phyloP scores from a whole-genome alignment of 2,113 vertebrate genomes.

The Morone saxatilis region DNA sequence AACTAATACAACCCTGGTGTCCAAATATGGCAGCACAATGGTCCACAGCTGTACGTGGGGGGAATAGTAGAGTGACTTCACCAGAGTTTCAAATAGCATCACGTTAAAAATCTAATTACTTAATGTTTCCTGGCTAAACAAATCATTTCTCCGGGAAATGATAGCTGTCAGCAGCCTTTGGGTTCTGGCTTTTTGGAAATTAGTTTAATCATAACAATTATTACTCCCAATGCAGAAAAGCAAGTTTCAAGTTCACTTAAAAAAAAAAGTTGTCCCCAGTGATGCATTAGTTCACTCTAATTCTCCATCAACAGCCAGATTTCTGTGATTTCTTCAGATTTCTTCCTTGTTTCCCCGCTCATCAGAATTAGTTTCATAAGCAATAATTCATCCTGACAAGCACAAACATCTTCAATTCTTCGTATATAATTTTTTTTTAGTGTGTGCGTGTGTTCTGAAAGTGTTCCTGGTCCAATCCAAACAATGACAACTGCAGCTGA shows the following conservation, averaged over 20 bases:
- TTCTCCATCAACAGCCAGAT: background rate
- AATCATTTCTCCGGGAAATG: conserved; percentile 32
- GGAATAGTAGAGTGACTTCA: conserved; percentile 31
- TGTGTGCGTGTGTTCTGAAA: background rate
- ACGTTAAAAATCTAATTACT: background rate
- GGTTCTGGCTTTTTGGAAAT: background rate
- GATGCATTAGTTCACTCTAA: background rate
- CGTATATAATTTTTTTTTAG: no score
- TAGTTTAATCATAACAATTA: background rate
- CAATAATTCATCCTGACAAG: background rate
- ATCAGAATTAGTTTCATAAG: background rate
- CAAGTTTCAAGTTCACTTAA: background rate
- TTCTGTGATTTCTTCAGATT: background rate
- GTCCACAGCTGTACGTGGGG: conserved; percentile 30
- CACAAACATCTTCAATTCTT: background rate
- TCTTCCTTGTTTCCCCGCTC: background rate
- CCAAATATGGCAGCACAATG: conserved; percentile 44
- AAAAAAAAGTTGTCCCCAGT: background rate
- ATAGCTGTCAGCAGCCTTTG: conserved; percentile 14
- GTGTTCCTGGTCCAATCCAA: background rate
- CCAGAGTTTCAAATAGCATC: conserved; percentile 18
- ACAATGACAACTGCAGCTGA: no score
- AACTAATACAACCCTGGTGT: conserved; percentile 22
- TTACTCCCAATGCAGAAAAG: background rate
- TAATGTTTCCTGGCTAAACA: conserved; percentile 16